Evolutionary conservation across 2,888 invertebrate species (phyloP), one percentile per base, ranked within the genome.

Genomic region (Ryuthela nishihirai): DNA sequence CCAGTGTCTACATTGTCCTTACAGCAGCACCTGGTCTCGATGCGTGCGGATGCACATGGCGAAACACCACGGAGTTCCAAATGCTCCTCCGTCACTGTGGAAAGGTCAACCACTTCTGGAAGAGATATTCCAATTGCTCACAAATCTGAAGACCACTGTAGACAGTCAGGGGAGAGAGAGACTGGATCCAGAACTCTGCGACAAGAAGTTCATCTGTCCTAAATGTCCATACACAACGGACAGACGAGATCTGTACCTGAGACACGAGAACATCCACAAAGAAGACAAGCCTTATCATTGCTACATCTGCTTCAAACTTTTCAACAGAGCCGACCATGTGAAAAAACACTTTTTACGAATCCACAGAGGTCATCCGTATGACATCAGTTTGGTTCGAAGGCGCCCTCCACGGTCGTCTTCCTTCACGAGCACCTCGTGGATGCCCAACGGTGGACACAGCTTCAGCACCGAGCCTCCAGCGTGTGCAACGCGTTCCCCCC

Each of bases 201-300:
- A 61, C 20, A 63, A 59, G 34, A 54, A 90, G 26, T 92, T 92
- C 77, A 85, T 83, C 61, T 93, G 93, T 76, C 83, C 82, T 21
- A 87, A 85, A 70, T 93, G 93, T 74, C 88, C 90, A 3, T 93
- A 93, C 75, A 88, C 90, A 24, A 93, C 92, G 12, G 92, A 92
- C 76, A 81, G 93, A 15, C 81, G 91, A 64, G 93, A 93, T 76
- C 80, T 93, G 39, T 92, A 87, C 75, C 90, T 90, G 35, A 82
- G 92, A 29, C 92, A 93, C 75, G 91, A 92, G 76, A 92, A 91
- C 74, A 93, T 92, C 65, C 93, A 93, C 73, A 83, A 90, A 68
- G 90, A 90, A 73, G 91, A 92, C 73, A 92, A 93, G 73, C 92
- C 92, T 5, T 93, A 92, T 73, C 89, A 91, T 72, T 93, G 92